Conservation (phyloP, 2,113 vertebrate genomes). For the Pogonocichla stellata region DNA sequence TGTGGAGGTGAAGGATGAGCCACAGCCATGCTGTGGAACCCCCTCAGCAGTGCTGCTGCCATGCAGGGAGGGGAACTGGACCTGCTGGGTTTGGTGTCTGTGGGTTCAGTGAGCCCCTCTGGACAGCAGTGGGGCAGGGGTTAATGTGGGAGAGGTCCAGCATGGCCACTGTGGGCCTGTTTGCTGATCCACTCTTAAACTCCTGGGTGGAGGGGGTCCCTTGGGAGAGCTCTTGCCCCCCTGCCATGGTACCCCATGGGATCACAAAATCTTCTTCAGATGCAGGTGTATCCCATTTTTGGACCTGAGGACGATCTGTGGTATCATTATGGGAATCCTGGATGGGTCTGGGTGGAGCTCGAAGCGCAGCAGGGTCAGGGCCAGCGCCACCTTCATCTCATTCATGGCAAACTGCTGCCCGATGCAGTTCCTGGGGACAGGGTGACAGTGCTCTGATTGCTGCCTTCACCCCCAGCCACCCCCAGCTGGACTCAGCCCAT, state of each 20-base stretch:
- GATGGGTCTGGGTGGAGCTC: slow-evolving; percentile 58
- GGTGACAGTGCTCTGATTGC: not conserved
- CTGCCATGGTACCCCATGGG: accelerated
- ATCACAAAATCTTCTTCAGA: slow-evolving; percentile 4
- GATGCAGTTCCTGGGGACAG: slow-evolving; percentile 85
- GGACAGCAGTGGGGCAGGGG: accelerated
- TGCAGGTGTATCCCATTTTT: slow-evolving; percentile 55
- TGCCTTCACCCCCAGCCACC: accelerated
- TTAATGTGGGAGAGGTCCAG: not conserved
- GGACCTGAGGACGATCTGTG: slow-evolving; percentile 75
- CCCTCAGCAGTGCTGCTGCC: not conserved
- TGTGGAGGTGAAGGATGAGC: accelerated
- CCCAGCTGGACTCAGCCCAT: not conserved
- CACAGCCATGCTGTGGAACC: not conserved
- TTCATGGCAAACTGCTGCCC: slow-evolving; percentile 91
- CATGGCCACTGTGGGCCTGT: not conserved
- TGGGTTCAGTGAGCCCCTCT: accelerated
- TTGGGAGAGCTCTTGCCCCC: not conserved
- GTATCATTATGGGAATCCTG: not conserved
- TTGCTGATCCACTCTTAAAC: not conserved
- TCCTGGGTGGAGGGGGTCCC: not conserved
- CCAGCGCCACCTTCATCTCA: slow-evolving; percentile 80
- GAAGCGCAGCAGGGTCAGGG: slow-evolving; percentile 11
- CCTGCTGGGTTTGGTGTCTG: not conserved
- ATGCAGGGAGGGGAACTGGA: not conserved